Percentiles rank a stretch among this genome's conserved stretches.
Conservation (phyloP, 2,113 vertebrate species). For the Ciconia stormi region DNA sequence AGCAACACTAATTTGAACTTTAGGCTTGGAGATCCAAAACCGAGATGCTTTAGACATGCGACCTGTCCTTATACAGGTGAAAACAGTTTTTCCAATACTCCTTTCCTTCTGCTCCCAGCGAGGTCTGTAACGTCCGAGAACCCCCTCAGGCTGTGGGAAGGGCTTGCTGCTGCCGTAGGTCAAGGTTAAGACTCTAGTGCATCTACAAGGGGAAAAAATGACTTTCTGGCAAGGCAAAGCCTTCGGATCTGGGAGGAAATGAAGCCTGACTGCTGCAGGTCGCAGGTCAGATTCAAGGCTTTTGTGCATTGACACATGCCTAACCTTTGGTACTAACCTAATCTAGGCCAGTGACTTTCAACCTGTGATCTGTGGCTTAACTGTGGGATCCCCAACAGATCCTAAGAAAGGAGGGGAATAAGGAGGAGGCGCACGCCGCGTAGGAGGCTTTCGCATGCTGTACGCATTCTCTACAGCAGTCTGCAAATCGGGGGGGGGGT, state of each 20-base stretch:
- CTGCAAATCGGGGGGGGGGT: accelerated
- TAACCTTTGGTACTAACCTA: neutral
- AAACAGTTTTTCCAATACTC: neutral
- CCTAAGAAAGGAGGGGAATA: accelerated
- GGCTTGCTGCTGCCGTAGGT: neutral
- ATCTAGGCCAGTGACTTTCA: neutral
- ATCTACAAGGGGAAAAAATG: neutral
- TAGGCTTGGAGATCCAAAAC: neutral
- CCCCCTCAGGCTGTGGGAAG: neutral
- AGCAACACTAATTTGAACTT: accelerated
- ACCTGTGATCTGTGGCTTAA: accelerated
- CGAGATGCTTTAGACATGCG: accelerated
- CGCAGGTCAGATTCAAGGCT: neutral
- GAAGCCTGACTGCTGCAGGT: neutral
- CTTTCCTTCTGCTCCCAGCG: neutral
- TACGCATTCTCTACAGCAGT: accelerated
- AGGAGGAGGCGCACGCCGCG: neutral
- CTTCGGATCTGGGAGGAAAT: neutral
- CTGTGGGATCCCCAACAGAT: neutral
- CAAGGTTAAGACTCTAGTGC: neutral
- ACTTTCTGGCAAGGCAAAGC: neutral
- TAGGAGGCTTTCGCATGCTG: neutral
- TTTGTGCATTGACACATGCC: neutral
- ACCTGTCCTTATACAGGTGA: neutral
- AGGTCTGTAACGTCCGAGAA: accelerated